Base-by-base conservation (phyloP, 2,113 vertebrate species). In the Macroglossus sobrinus region DNA sequence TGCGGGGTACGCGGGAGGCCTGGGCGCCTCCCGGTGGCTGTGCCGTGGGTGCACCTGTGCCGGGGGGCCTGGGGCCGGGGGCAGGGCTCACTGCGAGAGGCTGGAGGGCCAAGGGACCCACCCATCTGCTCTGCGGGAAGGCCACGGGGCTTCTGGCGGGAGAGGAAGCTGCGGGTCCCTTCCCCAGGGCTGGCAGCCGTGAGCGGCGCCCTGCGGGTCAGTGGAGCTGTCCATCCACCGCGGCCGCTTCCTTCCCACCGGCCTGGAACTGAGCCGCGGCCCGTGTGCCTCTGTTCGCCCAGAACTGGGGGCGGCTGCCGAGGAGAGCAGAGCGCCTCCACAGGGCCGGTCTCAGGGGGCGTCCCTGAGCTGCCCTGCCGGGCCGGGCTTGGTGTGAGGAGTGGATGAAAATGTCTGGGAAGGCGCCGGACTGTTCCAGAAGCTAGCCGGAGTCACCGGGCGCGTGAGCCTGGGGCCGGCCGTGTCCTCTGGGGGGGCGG, bases 201-300 rank as follows among this genome's bases (percentile, higher is more conserved):
- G 4, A n/a, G 55, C 0, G 4, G 14, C 18, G 19, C 19, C 79
- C 81, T 4, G 40, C 0, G 3, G 84, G 72, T 13, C 15, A 0
- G 21, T 3, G 68, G 59, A n/a, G 61, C 38, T 38, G n/a, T 8
- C 6, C 4, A 1, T 78, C 16, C 57, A 74, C 80, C 53, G 1
- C 3, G 0, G 3, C 9, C 2, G 35, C 55, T 10, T 38, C 76
- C 33, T 82, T 68, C 43, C 40, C 15, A 3, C 4, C 15, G 13
- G 74, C 45, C 16, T 12, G 16, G 40, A 19, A 14, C 33, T 8
- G 21, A 64, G 28, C 61, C 87, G 72, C 4, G 38, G 63, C 4
- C 7, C 0, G 0, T 0, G 5, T 18, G 12, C 28, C 19, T 0
- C 21, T 30, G 45, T 35, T 30, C 30, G 45, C 45, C 72, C 45